Base-by-base conservation (phyloP, 1,140 invertebrate species). In the Bradynema listronoti region DNA sequence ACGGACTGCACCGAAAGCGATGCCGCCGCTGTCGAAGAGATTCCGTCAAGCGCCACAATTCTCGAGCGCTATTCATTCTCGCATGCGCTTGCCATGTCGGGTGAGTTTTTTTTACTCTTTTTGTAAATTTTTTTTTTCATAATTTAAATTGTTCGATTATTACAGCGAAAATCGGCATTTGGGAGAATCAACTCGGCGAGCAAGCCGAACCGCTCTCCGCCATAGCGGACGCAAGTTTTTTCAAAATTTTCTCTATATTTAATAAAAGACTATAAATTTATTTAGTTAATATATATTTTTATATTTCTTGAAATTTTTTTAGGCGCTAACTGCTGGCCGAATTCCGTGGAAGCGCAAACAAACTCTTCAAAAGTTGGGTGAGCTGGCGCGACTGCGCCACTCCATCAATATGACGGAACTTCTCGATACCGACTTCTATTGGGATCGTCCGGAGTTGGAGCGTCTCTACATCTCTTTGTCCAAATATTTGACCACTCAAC, bases 291-390 rank as follows among this genome's bases (percentile, higher is more conserved):
- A 11, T 11, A 39, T 39, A 39, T 39, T 39, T 11, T 11, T 11
- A 11, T 39, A 19, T 11, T 39, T 11, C 36, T 47, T 47, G 3
- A 49, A 53, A 1, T 58, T 58, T 1, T 52, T 61, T 36, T 61
- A 67, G 32, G 62, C 27, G 19, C 42, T 69, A 42, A 66, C 33
- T 16, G 22, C 46, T n/a, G 66, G 66, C 29, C 42, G 30, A 19
- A 70, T 69, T 43, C 58, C 52, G 4, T 69, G 68, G 63, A 69
- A 49, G 11, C 56, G 55, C 3, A 70, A 70, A 29, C n/a, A 69
- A 30, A 56, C 66, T 3, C 11, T 69, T 4, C 41, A 43, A 34
- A 69, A 63, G 45, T 53, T 60, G 27, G 68, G 68, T 25, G 66
- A 69, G 51, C 69, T 70, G 46, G 68, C 63, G 1, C 61, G 49